A percentile compares a stretch with the other conserved stretches of the same genome.
phyloP scores from a whole-genome alignment of 2,797 vertebrate species.

The Alectoris magna region DNA sequence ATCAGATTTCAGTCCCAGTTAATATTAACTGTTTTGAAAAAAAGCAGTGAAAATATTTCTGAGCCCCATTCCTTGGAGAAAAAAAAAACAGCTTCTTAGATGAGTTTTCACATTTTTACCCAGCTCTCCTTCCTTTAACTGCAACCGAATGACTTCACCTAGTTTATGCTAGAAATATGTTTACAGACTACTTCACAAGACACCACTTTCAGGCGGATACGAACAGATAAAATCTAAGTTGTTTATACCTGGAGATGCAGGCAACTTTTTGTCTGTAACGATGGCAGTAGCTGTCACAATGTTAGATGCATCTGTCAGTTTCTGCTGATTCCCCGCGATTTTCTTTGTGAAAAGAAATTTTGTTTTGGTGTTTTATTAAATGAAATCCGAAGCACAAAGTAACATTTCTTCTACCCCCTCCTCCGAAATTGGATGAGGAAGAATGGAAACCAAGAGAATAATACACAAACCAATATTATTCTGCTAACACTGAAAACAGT shows the following conservation, averaged over 20 bases:
- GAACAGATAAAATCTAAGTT: neutral
- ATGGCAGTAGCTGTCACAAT: slow-evolving; percentile 80
- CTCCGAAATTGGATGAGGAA: neutral
- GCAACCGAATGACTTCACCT: neutral
- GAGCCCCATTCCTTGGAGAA: neutral
- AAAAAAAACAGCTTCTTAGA: neutral
- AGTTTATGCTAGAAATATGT: neutral
- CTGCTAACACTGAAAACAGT: neutral
- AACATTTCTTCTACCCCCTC: neutral
- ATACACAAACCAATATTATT: neutral
- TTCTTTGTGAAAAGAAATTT: slow-evolving; percentile 75
- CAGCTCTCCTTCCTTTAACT: neutral
- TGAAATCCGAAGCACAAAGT: slow-evolving; percentile 27
- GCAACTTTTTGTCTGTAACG: slow-evolving; percentile 68
- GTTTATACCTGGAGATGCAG: slow-evolving; percentile 87
- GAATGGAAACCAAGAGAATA: neutral
- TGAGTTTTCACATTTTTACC: neutral
- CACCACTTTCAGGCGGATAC: neutral
- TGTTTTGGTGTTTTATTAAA: slow-evolving; percentile 63
- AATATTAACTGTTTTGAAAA: neutral
- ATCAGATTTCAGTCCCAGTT: neutral
- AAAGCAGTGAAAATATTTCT: neutral
- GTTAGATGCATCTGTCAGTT: slow-evolving; percentile 83
- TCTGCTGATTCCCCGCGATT: slow-evolving; percentile 77
- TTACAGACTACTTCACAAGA: neutral